Percentiles rank a stretch among this genome's conserved stretches.
phyloP scores from a whole-genome alignment of 2,113 vertebrate genomes.

The Astatotilapia flaviijosephi region DNA sequence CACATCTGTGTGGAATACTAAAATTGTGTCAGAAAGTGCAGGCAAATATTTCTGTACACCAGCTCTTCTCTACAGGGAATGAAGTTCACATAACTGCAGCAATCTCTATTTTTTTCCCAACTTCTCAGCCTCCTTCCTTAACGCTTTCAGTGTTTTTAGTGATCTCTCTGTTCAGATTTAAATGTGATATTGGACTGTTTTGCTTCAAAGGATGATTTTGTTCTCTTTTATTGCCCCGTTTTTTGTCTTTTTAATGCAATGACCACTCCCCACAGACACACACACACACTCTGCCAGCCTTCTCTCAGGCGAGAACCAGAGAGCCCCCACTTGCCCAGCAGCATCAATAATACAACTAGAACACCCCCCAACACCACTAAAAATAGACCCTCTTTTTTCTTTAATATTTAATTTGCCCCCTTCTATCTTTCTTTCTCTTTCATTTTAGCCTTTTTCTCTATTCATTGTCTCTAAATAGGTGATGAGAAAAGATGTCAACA shows the following conservation, averaged over 20 bases:
- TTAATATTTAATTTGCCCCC: constrained; percentile 68
- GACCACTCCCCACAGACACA: constrained; percentile 10
- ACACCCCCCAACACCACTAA: constrained; percentile 33
- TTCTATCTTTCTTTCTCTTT: constrained; percentile 17
- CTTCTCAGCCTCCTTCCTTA: not conserved
- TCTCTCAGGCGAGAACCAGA: constrained; percentile 26
- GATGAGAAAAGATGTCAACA: constrained; percentile 24
- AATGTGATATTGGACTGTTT: not conserved
- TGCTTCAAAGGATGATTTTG: not conserved
- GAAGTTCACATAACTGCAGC: constrained; percentile 1
- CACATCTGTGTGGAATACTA: constrained; percentile 46
- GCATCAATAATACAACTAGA: constrained; percentile 70
- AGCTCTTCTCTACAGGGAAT: not conserved
- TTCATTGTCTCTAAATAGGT: constrained; percentile 35
- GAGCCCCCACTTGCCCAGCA: constrained; percentile 24
- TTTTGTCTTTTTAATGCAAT: constrained; percentile 25
- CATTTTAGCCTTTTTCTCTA: not conserved
- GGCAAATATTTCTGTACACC: constrained; percentile 29
- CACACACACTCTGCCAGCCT: not conserved
- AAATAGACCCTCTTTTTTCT: constrained; percentile 58
- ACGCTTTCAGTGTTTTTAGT: not conserved
- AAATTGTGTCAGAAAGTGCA: constrained; percentile 34
- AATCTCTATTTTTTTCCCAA: not conserved
- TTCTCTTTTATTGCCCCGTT: not conserved
- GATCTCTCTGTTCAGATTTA: not conserved